These are phyloP conservation scores for Xiphophorus maculatus DNA, from an alignment of 2,113 vertebrate genomes.

Conservation along the genomic window DNA sequence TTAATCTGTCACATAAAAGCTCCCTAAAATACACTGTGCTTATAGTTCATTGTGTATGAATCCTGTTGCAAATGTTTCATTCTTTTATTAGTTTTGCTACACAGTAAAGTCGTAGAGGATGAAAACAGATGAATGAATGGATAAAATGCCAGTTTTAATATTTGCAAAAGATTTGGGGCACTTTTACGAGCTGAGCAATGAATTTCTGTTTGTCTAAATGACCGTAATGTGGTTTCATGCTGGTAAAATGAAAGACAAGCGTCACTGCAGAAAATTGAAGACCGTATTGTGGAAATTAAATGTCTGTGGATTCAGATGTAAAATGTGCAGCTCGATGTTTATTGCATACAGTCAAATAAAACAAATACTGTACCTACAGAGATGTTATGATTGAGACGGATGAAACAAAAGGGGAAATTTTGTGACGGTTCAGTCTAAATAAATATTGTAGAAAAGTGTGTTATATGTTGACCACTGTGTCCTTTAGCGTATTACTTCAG, in stretches of 20 bases:
- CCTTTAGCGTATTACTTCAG: not conserved
- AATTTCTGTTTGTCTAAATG: conserved; percentile 20
- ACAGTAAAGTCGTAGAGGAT: not conserved
- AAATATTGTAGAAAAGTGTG: conserved; percentile 8
- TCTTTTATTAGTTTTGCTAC: not conserved
- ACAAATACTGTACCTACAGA: not conserved
- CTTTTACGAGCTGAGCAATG: conserved; percentile 10
- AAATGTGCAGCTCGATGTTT: not conserved
- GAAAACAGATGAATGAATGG: conserved; percentile 1
- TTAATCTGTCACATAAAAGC: not conserved
- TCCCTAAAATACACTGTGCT: not conserved
- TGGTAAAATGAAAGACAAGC: conserved; percentile 4
- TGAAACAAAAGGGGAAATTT: not conserved
- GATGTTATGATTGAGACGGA: not conserved
- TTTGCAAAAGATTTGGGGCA: conserved; percentile 13
- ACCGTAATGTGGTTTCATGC: not conserved
- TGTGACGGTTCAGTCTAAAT: conserved; percentile 2
- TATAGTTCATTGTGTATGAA: not conserved
- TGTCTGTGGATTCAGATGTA: not conserved
- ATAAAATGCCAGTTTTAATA: not conserved
- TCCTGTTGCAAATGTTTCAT: not conserved
- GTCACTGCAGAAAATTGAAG: conserved; percentile 12
- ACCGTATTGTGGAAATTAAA: conserved; percentile 5
- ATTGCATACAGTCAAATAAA: not conserved
- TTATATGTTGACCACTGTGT: not conserved